Evolutionary conservation across 2,113 vertebrate species (phyloP).

Genomic region (Pseudopipra pipra): DNA sequence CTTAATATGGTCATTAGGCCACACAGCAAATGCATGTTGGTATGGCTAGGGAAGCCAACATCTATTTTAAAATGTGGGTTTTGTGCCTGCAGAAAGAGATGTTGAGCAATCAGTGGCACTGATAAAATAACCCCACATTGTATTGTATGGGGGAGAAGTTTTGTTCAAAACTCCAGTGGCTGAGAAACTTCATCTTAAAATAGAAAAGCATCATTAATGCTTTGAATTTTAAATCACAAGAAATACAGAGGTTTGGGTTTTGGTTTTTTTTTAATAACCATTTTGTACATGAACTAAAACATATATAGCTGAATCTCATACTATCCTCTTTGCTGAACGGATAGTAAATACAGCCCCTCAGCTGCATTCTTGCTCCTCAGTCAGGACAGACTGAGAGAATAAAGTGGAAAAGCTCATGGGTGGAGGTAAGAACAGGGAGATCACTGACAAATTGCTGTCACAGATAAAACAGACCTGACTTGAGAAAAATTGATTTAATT

Average conservation of each 20-base stretch:
- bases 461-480: neutral
- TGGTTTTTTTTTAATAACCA: neutral
- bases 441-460: neutral
- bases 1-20: neutral
- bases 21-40: neutral
- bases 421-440: neutral
- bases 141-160: neutral
- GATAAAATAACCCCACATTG: neutral
- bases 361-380: accelerated
- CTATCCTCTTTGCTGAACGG: neutral
- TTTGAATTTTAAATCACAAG: neutral
- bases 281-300: neutral
- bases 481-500: neutral
- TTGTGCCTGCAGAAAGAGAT: neutral
- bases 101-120: neutral
- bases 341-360: neutral
- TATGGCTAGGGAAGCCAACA: neutral
- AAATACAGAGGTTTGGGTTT: neutral
- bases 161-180: neutral
- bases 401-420: neutral
- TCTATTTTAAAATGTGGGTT: neutral
- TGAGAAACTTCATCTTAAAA: neutral
- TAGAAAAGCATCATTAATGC: neutral
- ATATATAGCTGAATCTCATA: neutral
- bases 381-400: neutral